A percentile compares a stretch with the other conserved stretches of the same genome.
Evolutionary conservation across 92 coral and sea anemone genomes (phyloP).

Genomic region (Metridium senile): DNA sequence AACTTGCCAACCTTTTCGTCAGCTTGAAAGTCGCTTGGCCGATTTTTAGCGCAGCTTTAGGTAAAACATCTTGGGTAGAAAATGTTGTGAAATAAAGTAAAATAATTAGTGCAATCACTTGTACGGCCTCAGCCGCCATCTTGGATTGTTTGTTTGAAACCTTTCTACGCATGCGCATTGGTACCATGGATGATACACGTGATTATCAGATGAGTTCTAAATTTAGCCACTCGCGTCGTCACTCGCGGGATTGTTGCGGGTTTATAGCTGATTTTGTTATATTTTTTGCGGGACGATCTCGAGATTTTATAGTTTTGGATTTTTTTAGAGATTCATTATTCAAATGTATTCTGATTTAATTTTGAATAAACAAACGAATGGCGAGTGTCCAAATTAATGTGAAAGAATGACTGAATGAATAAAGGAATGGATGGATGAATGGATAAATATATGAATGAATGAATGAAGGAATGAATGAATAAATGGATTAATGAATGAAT

Average conservation of each 20-base stretch:
- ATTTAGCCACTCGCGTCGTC: background rate
- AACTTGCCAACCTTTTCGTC: constrained; percentile 50
- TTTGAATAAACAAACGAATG: too few relatives aligned
- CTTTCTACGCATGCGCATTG: constrained; percentile 49
- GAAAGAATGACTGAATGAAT: too few relatives aligned
- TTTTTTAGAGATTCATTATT: too few relatives aligned
- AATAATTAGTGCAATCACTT: constrained; percentile 23
- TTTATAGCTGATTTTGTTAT: too few relatives aligned
- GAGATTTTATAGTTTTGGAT: too few relatives aligned
- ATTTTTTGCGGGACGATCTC: too few relatives aligned
- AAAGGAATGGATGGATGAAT: too few relatives aligned
- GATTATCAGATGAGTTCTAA: constrained; percentile 40
- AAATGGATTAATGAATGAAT: background rate
- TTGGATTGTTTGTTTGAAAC: constrained; percentile 41
- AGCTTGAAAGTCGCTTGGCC: constrained; percentile 37
- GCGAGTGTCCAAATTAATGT: too few relatives aligned
- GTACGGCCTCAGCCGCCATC: constrained; percentile 72
- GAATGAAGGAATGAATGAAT: background rate
- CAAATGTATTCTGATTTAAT: too few relatives aligned
- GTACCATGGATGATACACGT: constrained; percentile 29
- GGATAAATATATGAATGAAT: background rate
- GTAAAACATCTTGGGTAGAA: constrained; percentile 13
- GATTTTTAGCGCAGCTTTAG: constrained; percentile 45
- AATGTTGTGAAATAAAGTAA: constrained; percentile 8
- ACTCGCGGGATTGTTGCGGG: background rate